Conservation (phyloP, 1,140 invertebrate species). For the Lutraria rhynchaena region DNA sequence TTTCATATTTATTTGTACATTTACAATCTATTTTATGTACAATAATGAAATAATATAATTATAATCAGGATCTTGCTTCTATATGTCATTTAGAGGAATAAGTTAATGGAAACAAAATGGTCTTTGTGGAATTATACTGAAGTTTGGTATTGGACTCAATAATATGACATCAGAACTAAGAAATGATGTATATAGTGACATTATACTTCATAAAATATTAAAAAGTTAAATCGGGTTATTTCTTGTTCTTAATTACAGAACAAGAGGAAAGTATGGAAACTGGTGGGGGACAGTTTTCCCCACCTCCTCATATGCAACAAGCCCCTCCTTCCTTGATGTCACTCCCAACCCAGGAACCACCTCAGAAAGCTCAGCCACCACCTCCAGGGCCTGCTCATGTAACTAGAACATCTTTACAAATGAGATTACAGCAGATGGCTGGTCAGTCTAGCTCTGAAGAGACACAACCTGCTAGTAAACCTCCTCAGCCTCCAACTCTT, state of each 20-base stretch:
- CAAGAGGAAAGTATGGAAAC: conserved; percentile 23
- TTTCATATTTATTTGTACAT: neutral
- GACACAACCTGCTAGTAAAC: neutral
- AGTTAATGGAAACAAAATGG: too few species aligned
- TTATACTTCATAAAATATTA: too few species aligned
- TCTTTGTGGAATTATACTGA: too few species aligned
- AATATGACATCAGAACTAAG: too few species aligned
- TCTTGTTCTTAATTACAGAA: neutral
- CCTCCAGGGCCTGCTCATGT: conserved; percentile 8
- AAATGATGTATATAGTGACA: too few species aligned
- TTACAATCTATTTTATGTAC: too few species aligned
- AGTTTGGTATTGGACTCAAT: too few species aligned
- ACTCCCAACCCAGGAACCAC: conserved; percentile 2
- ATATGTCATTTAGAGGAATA: too few species aligned
- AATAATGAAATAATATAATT: too few species aligned
- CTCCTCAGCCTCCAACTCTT: conserved; percentile 18
- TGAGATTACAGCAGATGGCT: conserved; percentile 52
- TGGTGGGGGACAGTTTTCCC: conserved; percentile 18
- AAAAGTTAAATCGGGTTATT: too few species aligned
- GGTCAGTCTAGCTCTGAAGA: conserved; percentile 5
- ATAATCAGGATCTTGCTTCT: too few species aligned
- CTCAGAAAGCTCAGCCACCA: neutral
- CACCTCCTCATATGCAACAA: neutral
- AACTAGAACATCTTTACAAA: conserved; percentile 48
- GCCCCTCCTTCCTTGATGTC: conserved; percentile 29